Percentiles rank a stretch among this genome's conserved stretches.
phyloP scores from a whole-genome alignment of 2,888 invertebrate species.

The Sesia bembeciformis region DNA sequence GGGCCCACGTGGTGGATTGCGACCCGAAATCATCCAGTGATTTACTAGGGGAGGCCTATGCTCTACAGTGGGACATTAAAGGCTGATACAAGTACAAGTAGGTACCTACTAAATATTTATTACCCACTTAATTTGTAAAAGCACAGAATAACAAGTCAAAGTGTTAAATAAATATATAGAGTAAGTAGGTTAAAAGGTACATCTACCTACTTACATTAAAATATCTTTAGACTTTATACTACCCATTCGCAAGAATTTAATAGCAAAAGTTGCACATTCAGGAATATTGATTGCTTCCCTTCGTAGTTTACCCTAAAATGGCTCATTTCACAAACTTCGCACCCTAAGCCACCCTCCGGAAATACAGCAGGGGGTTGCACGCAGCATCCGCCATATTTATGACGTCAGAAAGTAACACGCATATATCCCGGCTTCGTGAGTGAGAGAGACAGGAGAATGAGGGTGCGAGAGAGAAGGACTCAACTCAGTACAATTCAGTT shows the following conservation, averaged over 20 bases:
- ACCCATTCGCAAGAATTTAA: neutral
- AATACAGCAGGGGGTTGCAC: slow-evolving; percentile 28
- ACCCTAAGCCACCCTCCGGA: slow-evolving; percentile 47
- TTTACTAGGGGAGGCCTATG: too few relatives aligned
- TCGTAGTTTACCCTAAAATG: slow-evolving; percentile 31
- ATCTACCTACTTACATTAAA: neutral
- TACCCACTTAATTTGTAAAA: too few relatives aligned
- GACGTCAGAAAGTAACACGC: slow-evolving; percentile 18
- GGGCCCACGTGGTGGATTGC: too few relatives aligned
- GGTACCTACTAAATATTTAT: too few relatives aligned
- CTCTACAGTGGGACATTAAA: too few relatives aligned
- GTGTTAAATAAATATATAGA: too few relatives aligned
- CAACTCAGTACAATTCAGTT: slow-evolving; percentile 9
- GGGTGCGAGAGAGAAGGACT: slow-evolving; percentile 36
- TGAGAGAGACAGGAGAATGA: slow-evolving; percentile 17
- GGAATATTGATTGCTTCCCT: slow-evolving; percentile 35
- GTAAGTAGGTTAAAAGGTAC: too few relatives aligned
- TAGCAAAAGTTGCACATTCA: slow-evolving; percentile 5
- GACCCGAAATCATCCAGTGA: too few relatives aligned
- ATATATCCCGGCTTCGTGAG: neutral
- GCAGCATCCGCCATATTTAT: slow-evolving; percentile 64
- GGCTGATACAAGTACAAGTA: too few relatives aligned
- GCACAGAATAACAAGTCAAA: too few relatives aligned
- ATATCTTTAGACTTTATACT: neutral
- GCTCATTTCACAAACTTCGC: slow-evolving; percentile 42